Evolutionary conservation across 2,797 vertebrate genomes (phyloP), one percentile per base, ranked within the genome.

Genomic region (Sphenopsis melanotis): DNA sequence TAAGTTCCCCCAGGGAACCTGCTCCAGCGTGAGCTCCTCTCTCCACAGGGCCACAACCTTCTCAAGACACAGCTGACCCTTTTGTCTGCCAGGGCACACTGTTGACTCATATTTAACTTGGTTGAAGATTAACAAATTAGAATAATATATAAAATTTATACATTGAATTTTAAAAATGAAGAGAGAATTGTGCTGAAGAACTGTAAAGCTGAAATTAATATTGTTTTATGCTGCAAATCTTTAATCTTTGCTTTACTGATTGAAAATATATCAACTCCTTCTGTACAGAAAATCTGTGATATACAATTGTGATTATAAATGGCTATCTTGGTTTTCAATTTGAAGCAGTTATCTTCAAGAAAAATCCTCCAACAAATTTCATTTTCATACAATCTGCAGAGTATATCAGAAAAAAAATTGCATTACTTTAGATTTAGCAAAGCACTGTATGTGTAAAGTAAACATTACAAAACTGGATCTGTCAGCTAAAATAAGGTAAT

Each of bases 1-100:
- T 13, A 41, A 41, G 4, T 21, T 4, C 7, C 11, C 16, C 9
- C 11, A 47, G 22, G 34, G 19, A 53, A 57, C 1, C 14, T 53
- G 15, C 8, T 63, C 36, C 23, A 49, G 5, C 0, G 0, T 24
- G 36, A 5, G 6, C 6, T 32, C 6, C 37, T 61, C 22, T n/a
- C 13, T 26, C 10, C 24, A 20, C 6, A 12, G 34, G 37, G 4
- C 22, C 21, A 49, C 16, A 72, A 6, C 6, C 12, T 68, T 32
- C 34, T 20, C 16, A 39, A 55, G 29, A 23, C 14, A 53, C 3
- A 4, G 10, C 0, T 72, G 20, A 17, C 29, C 6, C 15, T 15
- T 83, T 52, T 39, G 16, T 29, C 22, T 71, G 30, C 42, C 24
- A 29, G 47, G 27, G 6, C 9, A 56, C 2, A 6, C 15, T 21